phyloP scores from a whole-genome alignment of 2,113 vertebrate genomes.

The Halichoerus grypus region DNA sequence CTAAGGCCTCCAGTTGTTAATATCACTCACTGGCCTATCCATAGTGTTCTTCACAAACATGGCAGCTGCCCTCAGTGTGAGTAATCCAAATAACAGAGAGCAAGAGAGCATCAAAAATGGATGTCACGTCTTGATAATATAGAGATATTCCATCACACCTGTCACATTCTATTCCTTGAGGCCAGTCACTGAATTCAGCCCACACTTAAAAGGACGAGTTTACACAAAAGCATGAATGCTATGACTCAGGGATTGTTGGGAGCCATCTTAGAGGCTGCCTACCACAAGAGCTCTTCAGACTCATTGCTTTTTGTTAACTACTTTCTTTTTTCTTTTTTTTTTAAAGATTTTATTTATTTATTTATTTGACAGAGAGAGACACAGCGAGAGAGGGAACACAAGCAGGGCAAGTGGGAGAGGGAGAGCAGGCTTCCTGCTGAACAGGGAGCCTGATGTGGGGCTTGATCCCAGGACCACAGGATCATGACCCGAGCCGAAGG shows the following conservation, averaged over 20 bases:
- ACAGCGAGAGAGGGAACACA: no score
- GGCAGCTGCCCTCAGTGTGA: not conserved
- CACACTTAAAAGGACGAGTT: not conserved
- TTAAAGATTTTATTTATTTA: no score
- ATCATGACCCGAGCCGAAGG: no score
- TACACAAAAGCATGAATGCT: not conserved
- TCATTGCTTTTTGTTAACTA: not conserved
- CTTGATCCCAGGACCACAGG: no score
- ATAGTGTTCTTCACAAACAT: not conserved
- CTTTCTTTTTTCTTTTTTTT: not conserved
- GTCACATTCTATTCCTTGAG: not conserved
- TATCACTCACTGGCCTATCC: not conserved
- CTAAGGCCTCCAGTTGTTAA: not conserved
- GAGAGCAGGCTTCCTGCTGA: no score
- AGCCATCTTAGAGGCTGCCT: not conserved
- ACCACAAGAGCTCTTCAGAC: not conserved
- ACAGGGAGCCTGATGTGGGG: no score
- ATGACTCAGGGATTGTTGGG: fast-evolving
- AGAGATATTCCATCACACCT: no score
- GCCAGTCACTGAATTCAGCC: not conserved
- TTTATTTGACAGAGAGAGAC: no score
- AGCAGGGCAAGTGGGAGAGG: no score
- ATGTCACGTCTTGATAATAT: not conserved
- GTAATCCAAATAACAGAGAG: not conserved
- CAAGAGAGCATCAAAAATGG: not conserved